phyloP scores from a whole-genome alignment of 2,797 vertebrate species.

The Otus scops region DNA sequence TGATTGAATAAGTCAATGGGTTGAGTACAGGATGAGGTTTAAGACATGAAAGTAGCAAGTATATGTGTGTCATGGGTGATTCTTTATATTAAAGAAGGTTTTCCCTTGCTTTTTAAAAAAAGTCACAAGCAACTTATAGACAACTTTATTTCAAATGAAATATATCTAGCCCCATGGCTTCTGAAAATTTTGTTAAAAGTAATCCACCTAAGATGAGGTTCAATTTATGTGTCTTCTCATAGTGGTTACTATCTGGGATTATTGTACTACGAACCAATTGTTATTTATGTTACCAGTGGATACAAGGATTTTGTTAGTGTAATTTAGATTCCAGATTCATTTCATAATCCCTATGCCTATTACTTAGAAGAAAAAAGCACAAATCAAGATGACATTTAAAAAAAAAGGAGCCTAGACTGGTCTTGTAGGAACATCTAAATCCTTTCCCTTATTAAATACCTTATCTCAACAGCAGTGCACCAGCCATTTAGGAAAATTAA shows the following conservation, averaged over 20 bases:
- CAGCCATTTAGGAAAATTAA: constrained; percentile 84
- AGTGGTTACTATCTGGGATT: constrained; percentile 6
- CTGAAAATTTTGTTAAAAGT: not conserved
- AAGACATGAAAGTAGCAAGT: not conserved
- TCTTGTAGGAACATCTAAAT: constrained; percentile 78
- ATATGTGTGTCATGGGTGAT: not conserved
- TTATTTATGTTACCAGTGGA: constrained; percentile 51
- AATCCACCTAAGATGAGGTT: not conserved
- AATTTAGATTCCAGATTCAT: constrained; percentile 69
- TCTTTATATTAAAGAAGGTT: not conserved
- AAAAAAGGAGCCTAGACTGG: constrained; percentile 62
- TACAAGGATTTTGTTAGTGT: constrained; percentile 74
- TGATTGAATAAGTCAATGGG: not conserved
- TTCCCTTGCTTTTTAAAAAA: not conserved
- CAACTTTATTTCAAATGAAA: not conserved
- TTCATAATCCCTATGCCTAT: constrained; percentile 76
- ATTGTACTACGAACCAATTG: constrained; percentile 5
- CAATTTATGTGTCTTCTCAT: not conserved
- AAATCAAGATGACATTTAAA: constrained; percentile 84
- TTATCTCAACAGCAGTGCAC: constrained; percentile 70
- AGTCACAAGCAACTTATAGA: not conserved
- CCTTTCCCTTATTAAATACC: constrained; percentile 79
- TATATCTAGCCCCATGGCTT: not conserved
- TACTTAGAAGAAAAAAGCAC: constrained; percentile 73
- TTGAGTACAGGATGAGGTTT: not conserved